Conservation (phyloP, 2,888 invertebrate genomes). For the Papilio protenor region DNA sequence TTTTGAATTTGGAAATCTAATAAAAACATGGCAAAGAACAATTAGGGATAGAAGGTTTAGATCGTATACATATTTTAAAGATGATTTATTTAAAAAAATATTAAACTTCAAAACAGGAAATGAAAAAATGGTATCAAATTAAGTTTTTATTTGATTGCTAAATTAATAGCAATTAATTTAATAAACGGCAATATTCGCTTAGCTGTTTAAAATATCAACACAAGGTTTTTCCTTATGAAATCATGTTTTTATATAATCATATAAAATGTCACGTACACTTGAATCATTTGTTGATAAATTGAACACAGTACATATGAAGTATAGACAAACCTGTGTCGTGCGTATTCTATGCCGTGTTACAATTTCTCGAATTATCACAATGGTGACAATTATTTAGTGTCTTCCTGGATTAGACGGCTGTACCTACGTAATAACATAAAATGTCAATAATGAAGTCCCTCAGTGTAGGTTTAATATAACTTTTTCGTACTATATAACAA, state of each 20-base stretch:
- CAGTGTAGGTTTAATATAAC: too few species aligned
- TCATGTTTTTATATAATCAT: neutral
- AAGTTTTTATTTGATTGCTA: neutral
- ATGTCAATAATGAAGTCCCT: too few species aligned
- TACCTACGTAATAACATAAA: neutral
- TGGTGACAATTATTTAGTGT: neutral
- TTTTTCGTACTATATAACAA: too few species aligned
- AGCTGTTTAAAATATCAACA: neutral
- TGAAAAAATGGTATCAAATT: neutral
- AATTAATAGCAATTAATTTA: neutral
- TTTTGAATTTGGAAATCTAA: neutral
- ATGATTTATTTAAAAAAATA: neutral
- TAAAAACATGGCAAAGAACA: neutral
- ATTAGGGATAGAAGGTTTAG: neutral
- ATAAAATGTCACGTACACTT: constrained; percentile 3
- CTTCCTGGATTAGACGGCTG: neutral
- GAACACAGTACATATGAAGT: neutral
- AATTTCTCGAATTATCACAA: neutral
- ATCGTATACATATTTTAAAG: neutral
- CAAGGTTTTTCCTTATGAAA: constrained; percentile 19
- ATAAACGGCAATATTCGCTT: neutral
- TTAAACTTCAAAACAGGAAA: neutral
- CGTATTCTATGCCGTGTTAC: neutral
- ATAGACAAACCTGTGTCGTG: too few species aligned
- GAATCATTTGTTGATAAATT: constrained; percentile 12